A percentile compares a stretch with the other conserved stretches of the same genome.
Evolutionary conservation across 2,797 vertebrate species (phyloP).

Genomic region (Gastrophryne carolinensis): DNA sequence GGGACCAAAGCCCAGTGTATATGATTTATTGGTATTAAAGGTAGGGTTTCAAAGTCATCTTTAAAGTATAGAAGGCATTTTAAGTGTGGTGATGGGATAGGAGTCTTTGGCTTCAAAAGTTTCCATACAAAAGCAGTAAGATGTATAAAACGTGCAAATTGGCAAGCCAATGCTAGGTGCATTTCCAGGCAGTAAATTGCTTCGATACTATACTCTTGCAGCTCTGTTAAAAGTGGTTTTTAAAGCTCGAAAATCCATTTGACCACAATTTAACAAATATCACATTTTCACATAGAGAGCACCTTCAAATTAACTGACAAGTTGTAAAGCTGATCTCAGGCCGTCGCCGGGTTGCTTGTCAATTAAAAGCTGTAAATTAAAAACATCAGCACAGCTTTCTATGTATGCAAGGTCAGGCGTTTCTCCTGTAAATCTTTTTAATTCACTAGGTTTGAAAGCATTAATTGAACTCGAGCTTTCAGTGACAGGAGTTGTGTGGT

Average conservation of each 20-base stretch:
- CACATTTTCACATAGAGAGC: slow-evolving; percentile 1
- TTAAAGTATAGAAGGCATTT: no score
- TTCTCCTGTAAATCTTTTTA: slow-evolving; percentile 26
- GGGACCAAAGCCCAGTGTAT: no score
- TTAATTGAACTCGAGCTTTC: slow-evolving; percentile 25
- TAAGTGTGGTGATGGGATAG: no score
- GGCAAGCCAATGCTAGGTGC: not conserved
- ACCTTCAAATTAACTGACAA: slow-evolving; percentile 12
- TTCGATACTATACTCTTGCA: not conserved
- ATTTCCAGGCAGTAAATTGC: not conserved
- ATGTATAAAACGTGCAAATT: not conserved
- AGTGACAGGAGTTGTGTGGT: slow-evolving; percentile 14
- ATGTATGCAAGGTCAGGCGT: slow-evolving; percentile 34
- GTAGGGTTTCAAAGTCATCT: no score
- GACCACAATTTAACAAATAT: not conserved
- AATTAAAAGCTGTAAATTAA: slow-evolving; percentile 37
- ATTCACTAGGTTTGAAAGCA: slow-evolving; percentile 26
- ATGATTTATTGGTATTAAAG: no score
- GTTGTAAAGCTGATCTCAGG: slow-evolving; percentile 1
- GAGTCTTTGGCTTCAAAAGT: no score
- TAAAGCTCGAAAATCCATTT: slow-evolving; percentile 15
- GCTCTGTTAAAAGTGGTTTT: not conserved
- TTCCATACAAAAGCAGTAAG: no score
- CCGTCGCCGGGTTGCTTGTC: slow-evolving; percentile 6
- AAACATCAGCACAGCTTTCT: not conserved